Evolutionary conservation across 2,113 vertebrate species (phyloP).

Genomic region (human (Homo sapiens)): GRCh38 chr17:51929001-51929500

Average conservation of each 20-base stretch:
- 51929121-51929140: background rate
- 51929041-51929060: conserved; percentile 71
- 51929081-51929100: background rate
- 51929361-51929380: background rate
- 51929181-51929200: background rate
- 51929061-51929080: conserved; percentile 35
- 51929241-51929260: background rate
- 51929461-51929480: background rate
- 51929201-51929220: background rate
- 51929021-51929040: conserved; percentile 61
- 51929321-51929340: rapidly evolving
- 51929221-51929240: background rate
- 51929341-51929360: background rate
- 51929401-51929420: background rate
- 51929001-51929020: conserved; percentile 59
- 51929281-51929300: background rate
- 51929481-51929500: background rate
- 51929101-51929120: background rate
- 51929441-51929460: background rate
- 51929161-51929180: background rate
- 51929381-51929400: background rate
- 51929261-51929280: background rate
- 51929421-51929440: background rate
- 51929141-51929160: background rate
- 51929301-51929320: background rate